Evolutionary conservation across 2,113 vertebrate species (phyloP).

Genomic region (Chaetops frenatus): DNA sequence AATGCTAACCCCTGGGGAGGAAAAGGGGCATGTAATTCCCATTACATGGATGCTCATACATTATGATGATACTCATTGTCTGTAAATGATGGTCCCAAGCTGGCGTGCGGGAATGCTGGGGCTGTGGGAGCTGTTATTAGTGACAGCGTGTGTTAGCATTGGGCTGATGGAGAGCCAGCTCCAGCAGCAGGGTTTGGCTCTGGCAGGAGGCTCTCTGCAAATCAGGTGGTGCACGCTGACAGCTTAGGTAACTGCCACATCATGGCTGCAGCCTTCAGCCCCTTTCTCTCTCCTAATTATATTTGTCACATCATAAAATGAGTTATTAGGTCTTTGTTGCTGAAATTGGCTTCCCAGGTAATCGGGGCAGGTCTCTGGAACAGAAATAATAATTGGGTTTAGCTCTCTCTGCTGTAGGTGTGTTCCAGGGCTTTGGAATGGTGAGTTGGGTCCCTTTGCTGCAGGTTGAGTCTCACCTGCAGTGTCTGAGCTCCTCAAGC

Average conservation of each 20-base stretch:
- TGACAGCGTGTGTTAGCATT: background rate
- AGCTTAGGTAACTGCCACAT: background rate
- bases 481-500: accelerated
- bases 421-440: background rate
- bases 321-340: background rate
- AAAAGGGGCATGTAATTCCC: slow-evolving; percentile 38
- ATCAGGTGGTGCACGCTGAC: background rate
- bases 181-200: background rate
- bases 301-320: background rate
- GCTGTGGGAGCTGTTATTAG: background rate
- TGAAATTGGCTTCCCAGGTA: background rate
- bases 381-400: background rate
- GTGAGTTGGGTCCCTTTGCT: background rate
- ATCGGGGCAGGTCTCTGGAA: background rate
- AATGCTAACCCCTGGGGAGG: slow-evolving; percentile 11
- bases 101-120: background rate
- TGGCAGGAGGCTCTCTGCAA: background rate
- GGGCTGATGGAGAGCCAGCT: background rate
- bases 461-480: background rate
- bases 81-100: background rate
- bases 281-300: background rate
- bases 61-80: slow-evolving; percentile 26
- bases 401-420: background rate
- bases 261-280: background rate
- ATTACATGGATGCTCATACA: slow-evolving; percentile 28